These are phyloP conservation scores for Saguinus midas DNA, from an alignment of 2,113 vertebrate genomes.

Conservation along the genomic window DNA sequence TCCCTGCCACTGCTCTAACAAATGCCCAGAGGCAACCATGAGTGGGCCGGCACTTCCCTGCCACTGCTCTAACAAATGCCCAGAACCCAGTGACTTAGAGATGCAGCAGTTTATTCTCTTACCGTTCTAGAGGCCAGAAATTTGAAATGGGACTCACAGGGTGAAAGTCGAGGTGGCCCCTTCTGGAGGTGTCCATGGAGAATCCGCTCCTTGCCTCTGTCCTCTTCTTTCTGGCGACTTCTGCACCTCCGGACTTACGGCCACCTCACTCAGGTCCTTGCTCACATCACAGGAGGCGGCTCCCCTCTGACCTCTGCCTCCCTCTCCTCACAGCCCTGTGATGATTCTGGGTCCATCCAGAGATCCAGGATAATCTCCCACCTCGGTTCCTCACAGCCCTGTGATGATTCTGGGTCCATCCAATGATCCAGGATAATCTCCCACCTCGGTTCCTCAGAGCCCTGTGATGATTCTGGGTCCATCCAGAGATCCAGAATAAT, in stretches of 20 bases:
- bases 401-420: too few relatives aligned
- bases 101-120: background rate
- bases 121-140: background rate
- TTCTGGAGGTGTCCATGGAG: fast-evolving
- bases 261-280: too few relatives aligned
- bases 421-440: too few relatives aligned
- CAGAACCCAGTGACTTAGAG: background rate
- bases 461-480: too few relatives aligned
- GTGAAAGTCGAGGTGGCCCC: background rate
- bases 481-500: too few relatives aligned
- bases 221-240: background rate
- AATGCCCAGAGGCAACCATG: fast-evolving
- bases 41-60: too few relatives aligned
- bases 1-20: fast-evolving
- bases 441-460: too few relatives aligned
- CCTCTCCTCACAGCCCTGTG: background rate
- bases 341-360: too few relatives aligned
- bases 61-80: fast-evolving
- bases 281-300: fast-evolving
- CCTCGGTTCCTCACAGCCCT: too few relatives aligned
- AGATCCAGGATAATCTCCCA: background rate
- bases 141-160: background rate
- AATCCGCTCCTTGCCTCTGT: background rate
- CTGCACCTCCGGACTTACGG: fast-evolving
- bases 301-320: background rate